A percentile compares a stretch with the other conserved stretches of the same genome.
phyloP scores from a whole-genome alignment of 2,113 vertebrate species.

The Gavia stellata region DNA sequence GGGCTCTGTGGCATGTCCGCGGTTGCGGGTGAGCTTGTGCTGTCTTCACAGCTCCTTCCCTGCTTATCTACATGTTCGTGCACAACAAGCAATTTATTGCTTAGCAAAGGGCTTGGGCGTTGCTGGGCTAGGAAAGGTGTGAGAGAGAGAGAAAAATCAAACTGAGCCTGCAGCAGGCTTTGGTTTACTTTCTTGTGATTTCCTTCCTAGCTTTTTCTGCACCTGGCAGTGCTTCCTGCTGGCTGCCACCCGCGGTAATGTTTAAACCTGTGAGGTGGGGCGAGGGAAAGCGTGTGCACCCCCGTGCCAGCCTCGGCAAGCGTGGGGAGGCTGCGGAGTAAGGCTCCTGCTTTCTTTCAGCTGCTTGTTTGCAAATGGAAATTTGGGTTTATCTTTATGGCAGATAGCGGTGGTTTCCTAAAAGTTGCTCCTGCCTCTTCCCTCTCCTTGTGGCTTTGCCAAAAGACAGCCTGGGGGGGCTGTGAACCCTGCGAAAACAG shows the following conservation, averaged over 20 bases:
- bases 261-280: neutral
- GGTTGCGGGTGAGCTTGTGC: neutral
- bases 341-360: neutral
- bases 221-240: neutral
- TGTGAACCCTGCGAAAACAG: neutral
- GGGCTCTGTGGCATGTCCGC: neutral
- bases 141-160: neutral
- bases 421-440: neutral
- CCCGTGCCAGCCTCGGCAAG: neutral
- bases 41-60: neutral
- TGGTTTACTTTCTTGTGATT: neutral
- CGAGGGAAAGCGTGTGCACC: neutral
- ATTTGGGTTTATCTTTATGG: neutral
- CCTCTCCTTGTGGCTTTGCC: neutral
- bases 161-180: neutral
- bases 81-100: neutral
- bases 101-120: neutral
- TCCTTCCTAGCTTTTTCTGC: conserved; percentile 14
- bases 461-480: neutral
- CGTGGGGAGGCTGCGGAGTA: accelerated
- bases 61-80: accelerated
- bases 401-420: neutral
- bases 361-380: neutral
- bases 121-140: neutral
- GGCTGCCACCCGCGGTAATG: neutral